Base-by-base conservation (phyloP, 2,888 invertebrate genomes). In the Amphipyra berbera region DNA sequence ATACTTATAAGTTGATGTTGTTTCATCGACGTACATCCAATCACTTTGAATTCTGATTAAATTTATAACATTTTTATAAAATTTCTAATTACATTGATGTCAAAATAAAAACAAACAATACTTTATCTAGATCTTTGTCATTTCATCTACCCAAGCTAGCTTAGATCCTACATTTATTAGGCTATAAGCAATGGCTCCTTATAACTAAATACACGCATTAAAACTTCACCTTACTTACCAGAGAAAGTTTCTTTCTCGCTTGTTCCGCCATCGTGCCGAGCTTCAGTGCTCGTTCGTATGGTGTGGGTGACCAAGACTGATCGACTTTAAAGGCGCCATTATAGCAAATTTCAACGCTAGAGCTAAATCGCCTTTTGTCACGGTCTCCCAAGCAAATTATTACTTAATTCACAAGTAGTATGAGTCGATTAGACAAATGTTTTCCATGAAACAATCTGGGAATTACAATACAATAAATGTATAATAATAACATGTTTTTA, bases 311-410 rank as follows among this genome's bases (percentile, higher is more conserved):
- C 21, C 53, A 65, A 57, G 15, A 44, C 65, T 48, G 64, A 49
- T 38, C 27, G 52, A 59, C 64, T 70, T 57, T 53, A 65, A 50
- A 53, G 41, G 53, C 21, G 14, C 40, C 50, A 69, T 48, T 69
- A 59, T 58, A 68, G 38, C 55, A 5, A 7, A 56, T 60, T 64
- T 57, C 38, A 57, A 65, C 47, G 33, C 48, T 60, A 53, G 49
- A 49, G 41, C 70, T 46, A 70, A 69, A 70, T 70, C 35, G 56
- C 42, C 48, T 65, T 69, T 70, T 65, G 65, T 57, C 60, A 70
- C 60, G 69, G 71, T 49, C 42, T 65, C 38, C 30, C 56, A 57
- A 70, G 65, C 60, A 70, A 65, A 65, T 65, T 49, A 65, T 57
- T 70, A 54, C 49, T 70, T 57, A 57, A 60, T 37, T 65, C 41